Conservation (phyloP, 2,113 vertebrate genomes). For the Calidris pugnax region DNA sequence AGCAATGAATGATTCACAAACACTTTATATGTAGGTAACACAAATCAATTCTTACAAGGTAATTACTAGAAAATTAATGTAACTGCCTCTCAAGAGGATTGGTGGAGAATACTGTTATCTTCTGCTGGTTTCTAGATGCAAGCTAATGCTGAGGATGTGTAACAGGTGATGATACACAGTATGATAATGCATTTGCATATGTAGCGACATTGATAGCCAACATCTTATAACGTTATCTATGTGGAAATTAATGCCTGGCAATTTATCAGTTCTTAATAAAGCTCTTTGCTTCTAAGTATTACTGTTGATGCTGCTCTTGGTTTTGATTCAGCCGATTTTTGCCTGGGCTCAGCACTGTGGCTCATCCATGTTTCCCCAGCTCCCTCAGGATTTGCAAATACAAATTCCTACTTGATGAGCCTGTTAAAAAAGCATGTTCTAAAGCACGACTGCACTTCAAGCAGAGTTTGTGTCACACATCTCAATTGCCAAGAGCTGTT, state of each 20-base stretch:
- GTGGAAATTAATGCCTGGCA: background rate
- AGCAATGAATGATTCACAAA: background rate
- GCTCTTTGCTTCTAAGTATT: background rate
- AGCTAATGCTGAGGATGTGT: background rate
- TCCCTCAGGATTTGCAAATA: background rate
- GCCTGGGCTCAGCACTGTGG: background rate
- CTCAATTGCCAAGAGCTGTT: background rate
- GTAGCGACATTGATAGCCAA: background rate
- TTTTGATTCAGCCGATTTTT: constrained; percentile 18
- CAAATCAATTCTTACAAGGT: background rate
- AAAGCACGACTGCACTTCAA: background rate
- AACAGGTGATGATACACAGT: background rate
- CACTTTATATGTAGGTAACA: background rate
- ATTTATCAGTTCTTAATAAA: constrained; percentile 14
- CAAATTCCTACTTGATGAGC: background rate
- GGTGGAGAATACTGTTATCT: background rate
- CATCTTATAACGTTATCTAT: background rate
- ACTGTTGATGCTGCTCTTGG: background rate
- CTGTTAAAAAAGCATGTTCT: background rate
- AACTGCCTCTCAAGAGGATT: background rate
- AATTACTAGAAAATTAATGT: constrained; percentile 1
- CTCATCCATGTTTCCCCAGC: background rate
- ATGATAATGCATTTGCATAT: background rate
- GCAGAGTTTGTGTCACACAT: background rate
- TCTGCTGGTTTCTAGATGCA: background rate